phyloP scores from a whole-genome alignment of 92 coral and sea anemone genomes.

The Micromussa lordhowensis region DNA sequence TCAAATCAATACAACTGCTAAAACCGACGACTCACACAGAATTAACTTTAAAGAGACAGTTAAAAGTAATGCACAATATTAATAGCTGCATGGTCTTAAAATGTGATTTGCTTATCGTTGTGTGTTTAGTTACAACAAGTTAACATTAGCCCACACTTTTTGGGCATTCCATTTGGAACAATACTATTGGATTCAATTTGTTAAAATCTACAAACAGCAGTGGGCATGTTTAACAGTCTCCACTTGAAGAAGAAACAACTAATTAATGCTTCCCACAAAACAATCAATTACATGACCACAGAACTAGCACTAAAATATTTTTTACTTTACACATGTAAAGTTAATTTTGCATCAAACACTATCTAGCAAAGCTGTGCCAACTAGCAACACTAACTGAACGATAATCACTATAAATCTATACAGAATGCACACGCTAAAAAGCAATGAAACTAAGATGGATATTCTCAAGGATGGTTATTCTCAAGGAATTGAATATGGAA shows the following conservation, averaged over 20 bases:
- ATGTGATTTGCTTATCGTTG: background rate
- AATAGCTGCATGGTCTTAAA: background rate
- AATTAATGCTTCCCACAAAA: no score
- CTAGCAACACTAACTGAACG: background rate
- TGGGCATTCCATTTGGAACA: background rate
- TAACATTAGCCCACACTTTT: background rate
- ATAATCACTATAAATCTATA: background rate
- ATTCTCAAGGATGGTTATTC: no score
- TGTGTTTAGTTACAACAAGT: background rate
- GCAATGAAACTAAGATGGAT: background rate
- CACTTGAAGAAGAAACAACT: background rate
- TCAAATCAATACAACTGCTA: background rate
- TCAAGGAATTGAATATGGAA: background rate
- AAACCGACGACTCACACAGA: background rate
- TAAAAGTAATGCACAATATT: background rate
- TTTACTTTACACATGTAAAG: background rate
- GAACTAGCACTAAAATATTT: background rate
- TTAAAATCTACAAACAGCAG: background rate
- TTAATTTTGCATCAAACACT: background rate
- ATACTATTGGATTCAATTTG: no score
- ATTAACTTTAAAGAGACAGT: background rate
- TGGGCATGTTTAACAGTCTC: background rate
- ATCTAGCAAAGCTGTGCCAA: background rate
- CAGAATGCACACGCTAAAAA: background rate
- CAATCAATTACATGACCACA: background rate